A percentile compares a stretch with the other conserved stretches of the same genome.
Conservation (phyloP, 2,113 vertebrate species). For the Cephalopterus ornatus region DNA sequence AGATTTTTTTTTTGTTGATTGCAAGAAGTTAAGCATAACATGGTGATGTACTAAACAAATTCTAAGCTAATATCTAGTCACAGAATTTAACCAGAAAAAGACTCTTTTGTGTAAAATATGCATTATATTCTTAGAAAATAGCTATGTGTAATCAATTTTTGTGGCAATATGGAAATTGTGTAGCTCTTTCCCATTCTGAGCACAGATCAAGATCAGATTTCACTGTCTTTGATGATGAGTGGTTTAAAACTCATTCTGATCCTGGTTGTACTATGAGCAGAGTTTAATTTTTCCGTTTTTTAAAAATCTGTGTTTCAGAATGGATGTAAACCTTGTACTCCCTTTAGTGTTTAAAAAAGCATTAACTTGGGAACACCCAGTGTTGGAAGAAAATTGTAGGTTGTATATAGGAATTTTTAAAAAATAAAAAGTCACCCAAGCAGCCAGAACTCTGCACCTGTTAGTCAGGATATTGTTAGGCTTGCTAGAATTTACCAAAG, state of each 20-base stretch:
- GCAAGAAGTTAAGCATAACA: not conserved
- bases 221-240: not conserved
- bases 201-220: constrained; percentile 14
- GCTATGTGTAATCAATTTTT: not conserved
- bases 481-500: not conserved
- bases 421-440: not conserved
- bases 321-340: not conserved
- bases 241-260: constrained; percentile 23
- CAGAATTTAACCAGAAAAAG: not conserved
- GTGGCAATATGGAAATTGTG: not conserved
- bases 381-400: not conserved
- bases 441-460: not conserved
- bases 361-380: not conserved
- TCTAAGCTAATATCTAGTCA: not conserved
- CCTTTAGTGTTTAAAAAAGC: not conserved
- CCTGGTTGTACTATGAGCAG: not conserved
- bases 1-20: not conserved
- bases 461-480: not conserved
- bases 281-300: constrained; percentile 7
- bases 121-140: not conserved
- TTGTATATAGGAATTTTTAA: not conserved
- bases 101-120: not conserved
- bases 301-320: not conserved
- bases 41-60: not conserved
- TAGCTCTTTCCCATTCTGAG: not conserved